These are phyloP conservation scores for Limenitis camilla DNA, from an alignment of 2,888 invertebrate genomes.

Conservation along the genomic window DNA sequence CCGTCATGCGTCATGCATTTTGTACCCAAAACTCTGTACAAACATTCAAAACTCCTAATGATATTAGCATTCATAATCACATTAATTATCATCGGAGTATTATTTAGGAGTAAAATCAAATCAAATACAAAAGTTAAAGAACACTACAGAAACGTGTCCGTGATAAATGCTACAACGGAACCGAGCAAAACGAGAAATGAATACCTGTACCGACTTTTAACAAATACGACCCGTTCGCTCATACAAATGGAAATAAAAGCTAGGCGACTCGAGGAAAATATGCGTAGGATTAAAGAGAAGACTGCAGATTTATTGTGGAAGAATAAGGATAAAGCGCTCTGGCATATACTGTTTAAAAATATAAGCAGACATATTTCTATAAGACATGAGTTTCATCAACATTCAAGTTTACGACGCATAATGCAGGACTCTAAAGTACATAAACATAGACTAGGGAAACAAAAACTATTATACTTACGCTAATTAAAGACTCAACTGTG, in stretches of 20 bases:
- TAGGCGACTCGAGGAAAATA: conserved; percentile 72
- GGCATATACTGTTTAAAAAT: conserved; percentile 72
- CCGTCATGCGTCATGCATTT: conserved; percentile 71
- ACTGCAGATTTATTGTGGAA: conserved; percentile 74
- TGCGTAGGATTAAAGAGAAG: conserved; percentile 73
- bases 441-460: conserved; percentile 42
- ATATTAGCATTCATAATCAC: conserved; percentile 51
- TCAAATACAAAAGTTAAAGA: conserved; percentile 34
- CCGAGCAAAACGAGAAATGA: conserved; percentile 63
- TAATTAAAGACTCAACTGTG: not conserved
- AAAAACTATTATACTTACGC: no score
- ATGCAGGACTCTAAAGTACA: conserved; percentile 56
- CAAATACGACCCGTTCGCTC: conserved; percentile 73
- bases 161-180: conserved; percentile 54
- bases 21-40: conserved; percentile 53
- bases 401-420: conserved; percentile 62
- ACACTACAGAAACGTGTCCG: conserved; percentile 46
- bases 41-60: conserved; percentile 59
- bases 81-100: conserved; percentile 49
- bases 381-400: conserved; percentile 68
- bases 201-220: conserved; percentile 71
- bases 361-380: conserved; percentile 70
- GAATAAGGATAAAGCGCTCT: conserved; percentile 70
- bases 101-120: conserved; percentile 48
- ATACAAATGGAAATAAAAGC: conserved; percentile 76